Base-by-base conservation (phyloP, 2,113 vertebrate species). In the Natator depressus region DNA sequence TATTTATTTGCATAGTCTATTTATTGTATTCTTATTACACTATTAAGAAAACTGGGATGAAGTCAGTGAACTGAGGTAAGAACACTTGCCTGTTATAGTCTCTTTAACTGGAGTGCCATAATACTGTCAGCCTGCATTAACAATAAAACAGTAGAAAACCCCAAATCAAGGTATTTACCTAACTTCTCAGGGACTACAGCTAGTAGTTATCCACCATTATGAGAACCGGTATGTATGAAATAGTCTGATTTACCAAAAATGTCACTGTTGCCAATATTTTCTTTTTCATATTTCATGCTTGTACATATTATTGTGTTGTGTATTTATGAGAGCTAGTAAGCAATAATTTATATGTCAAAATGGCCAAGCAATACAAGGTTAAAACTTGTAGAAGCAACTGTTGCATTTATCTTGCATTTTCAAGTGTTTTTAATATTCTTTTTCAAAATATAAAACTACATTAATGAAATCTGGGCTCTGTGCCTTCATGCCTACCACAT, bases 291-390 rank as follows among this genome's bases (percentile, higher is more conserved):
- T 94, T 92, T 95, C 91, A 87, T 95, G 98, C 98, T 98, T 97
- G 98, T 98, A 98, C 89, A 98, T 98, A 98, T 91, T 92, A 98
- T 91, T 90, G 96, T 98, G 97, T 97, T 55, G 97, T 98, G 97
- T 98, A 98, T 98, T 98, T 98, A 98, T 98, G 96, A 85, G 95
- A 97, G 98, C 97, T 98, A 98, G 98, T 97, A 98, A 99, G 98
- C 98, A 99, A 99, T 99, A 99, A 99, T 98, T 98, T 98, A 98
- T 98, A 98, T 98, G 98, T 98, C 97, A 97, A 98, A 98, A 98
- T 98, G 97, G 97, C 97, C 97, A 98, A 98, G 98, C 98, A 98
- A 98, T 98, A 98, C 97, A 98, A 98, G 98, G 96, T 97, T 97
- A 97, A 98, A 98, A 97, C 97, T 98, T 98, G 97, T 96, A 96